Evolutionary conservation across 2,888 invertebrate species (phyloP).

Genomic region (Hypena proboscidalis): DNA sequence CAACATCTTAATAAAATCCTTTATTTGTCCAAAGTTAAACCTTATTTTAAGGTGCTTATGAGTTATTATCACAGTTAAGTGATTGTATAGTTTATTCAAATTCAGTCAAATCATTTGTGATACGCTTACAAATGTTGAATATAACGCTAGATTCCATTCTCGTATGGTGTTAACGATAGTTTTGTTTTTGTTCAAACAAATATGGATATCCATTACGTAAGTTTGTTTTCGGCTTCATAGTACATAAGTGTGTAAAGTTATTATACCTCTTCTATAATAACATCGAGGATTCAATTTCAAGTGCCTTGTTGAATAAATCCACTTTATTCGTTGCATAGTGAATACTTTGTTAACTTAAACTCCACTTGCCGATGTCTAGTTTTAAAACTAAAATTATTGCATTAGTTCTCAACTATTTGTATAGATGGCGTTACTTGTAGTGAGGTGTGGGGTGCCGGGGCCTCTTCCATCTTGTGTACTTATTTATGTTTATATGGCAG

Average conservation of each 20-base stretch:
- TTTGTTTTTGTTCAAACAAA: slow-evolving; percentile 24
- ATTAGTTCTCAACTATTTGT: too few relatives aligned
- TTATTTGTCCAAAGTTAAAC: slow-evolving; percentile 17
- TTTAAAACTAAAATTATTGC: too few relatives aligned
- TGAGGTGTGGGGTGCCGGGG: too few relatives aligned
- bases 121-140: slow-evolving; percentile 19
- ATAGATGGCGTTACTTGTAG: too few relatives aligned
- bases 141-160: slow-evolving; percentile 24
- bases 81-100: slow-evolving; percentile 24
- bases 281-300: too few relatives aligned
- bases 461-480: too few relatives aligned
- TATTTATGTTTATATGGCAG: too few relatives aligned
- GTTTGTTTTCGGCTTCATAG: slow-evolving; percentile 25
- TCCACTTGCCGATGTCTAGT: too few relatives aligned
- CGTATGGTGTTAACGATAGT: slow-evolving; percentile 19
- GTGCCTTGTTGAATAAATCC: neutral
- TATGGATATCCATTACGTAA: slow-evolving; percentile 26
- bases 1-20: slow-evolving; percentile 11
- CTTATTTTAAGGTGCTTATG: slow-evolving; percentile 17
- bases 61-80: slow-evolving; percentile 12
- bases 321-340: too few relatives aligned
- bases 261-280: too few relatives aligned
- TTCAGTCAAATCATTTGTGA: slow-evolving; percentile 24
- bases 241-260: slow-evolving; percentile 16
- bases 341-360: too few relatives aligned